Evolutionary conservation across 2,888 invertebrate genomes (phyloP).

Genomic region (Dynastes tityus): DNA sequence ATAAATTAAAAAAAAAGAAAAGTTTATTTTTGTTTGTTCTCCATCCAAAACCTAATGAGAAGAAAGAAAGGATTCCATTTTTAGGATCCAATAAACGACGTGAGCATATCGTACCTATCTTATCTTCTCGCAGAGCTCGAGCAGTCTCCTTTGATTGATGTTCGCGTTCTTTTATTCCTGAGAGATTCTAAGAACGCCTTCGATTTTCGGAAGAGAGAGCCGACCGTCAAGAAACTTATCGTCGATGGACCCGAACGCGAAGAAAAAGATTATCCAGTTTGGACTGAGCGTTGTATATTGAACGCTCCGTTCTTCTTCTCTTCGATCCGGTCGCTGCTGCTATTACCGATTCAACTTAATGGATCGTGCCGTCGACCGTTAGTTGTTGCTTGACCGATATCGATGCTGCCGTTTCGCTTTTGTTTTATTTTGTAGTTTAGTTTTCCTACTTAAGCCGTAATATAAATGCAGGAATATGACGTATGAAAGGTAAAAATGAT

Average conservation of each 20-base stretch:
- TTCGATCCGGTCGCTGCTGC: neutral
- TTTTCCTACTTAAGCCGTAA: constrained; percentile 8
- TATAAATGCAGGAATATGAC: neutral
- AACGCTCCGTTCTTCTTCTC: constrained; percentile 11
- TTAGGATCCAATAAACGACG: too few relatives aligned
- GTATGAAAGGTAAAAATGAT: neutral
- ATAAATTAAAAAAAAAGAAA: too few relatives aligned
- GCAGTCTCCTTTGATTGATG: constrained; percentile 52
- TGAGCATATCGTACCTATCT: constrained; percentile 29
- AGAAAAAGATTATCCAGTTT: constrained; percentile 36
- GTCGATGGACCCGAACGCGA: constrained; percentile 20
- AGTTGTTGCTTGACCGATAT: constrained; percentile 12
- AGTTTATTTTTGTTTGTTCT: too few relatives aligned
- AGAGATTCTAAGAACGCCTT: constrained; percentile 52
- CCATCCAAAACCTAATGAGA: too few relatives aligned
- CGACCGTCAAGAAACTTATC: constrained; percentile 34
- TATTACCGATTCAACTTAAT: constrained; percentile 50
- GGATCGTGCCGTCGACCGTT: constrained; percentile 48
- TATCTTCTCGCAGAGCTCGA: constrained; percentile 34
- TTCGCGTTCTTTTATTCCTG: constrained; percentile 53
- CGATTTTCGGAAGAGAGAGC: constrained; percentile 42
- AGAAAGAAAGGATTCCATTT: too few relatives aligned
- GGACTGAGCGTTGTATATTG: neutral
- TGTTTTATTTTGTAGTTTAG: constrained; percentile 1
- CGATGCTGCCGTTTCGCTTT: constrained; percentile 37